Percentiles rank a stretch among this genome's conserved stretches.
Evolutionary conservation across 2,113 vertebrate genomes (phyloP).

Genomic region (Oceanodroma tethys): DNA sequence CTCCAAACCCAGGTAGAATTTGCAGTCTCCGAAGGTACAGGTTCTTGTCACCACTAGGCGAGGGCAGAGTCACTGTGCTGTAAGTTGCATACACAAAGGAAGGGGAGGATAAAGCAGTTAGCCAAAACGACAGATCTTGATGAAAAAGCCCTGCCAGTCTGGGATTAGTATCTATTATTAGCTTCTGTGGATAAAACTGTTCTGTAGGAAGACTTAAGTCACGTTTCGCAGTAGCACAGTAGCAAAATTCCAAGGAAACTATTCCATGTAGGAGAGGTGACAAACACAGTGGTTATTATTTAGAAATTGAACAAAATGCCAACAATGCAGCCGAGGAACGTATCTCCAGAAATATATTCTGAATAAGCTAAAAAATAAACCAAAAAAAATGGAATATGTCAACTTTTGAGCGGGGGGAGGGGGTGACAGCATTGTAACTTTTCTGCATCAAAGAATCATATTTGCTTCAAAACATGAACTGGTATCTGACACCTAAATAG

Average conservation of each 20-base stretch:
- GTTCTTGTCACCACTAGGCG: fast-evolving
- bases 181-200: not conserved
- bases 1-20: not conserved
- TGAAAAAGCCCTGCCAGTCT: not conserved
- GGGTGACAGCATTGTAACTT: not conserved
- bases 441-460: not conserved
- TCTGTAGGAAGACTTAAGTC: not conserved
- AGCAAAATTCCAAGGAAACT: not conserved
- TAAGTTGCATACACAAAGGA: not conserved
- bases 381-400: not conserved
- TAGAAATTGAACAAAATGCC: not conserved
- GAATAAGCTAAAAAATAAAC: not conserved
- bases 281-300: not conserved
- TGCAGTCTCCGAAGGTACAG: not conserved
- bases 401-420: not conserved
- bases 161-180: not conserved
- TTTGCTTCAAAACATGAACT: not conserved
- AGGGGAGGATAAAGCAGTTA: not conserved
- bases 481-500: not conserved
- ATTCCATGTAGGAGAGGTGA: not conserved
- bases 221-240: not conserved
- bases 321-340: not conserved
- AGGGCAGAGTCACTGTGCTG: not conserved
- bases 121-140: not conserved
- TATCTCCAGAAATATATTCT: not conserved